phyloP scores from a whole-genome alignment of 2,797 vertebrate genomes.

The Cirrhinus mrigala region DNA sequence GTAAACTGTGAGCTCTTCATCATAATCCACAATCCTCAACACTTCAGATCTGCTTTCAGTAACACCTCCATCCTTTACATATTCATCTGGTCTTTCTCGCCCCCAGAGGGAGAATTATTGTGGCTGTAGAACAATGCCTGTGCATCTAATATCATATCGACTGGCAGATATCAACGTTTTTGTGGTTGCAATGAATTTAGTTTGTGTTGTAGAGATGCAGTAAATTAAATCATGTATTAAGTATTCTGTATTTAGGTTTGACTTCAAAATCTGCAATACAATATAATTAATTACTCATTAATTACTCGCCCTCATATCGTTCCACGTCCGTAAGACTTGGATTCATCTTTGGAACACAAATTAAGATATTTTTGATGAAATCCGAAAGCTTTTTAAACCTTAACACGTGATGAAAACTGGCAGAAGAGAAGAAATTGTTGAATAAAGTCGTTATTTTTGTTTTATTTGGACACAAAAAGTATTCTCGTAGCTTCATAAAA shows the following conservation, averaged over 20 bases:
- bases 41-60: conserved; percentile 72
- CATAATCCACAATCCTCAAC: conserved; percentile 76
- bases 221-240: neutral
- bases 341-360: too few relatives aligned
- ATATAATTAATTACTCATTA: neutral
- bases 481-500: too few relatives aligned
- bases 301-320: too few relatives aligned
- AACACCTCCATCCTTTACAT: conserved; percentile 78
- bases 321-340: too few relatives aligned
- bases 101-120: conserved; percentile 42
- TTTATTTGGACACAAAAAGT: too few relatives aligned
- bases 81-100: conserved; percentile 67
- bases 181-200: neutral
- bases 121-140: neutral
- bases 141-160: neutral
- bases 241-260: neutral
- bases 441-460: too few relatives aligned
- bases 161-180: neutral
- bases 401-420: too few relatives aligned
- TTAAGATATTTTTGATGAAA: too few relatives aligned
- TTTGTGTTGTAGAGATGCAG: neutral
- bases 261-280: neutral
- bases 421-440: too few relatives aligned
- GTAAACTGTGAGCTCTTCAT: conserved; percentile 66
- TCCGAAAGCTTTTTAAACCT: too few relatives aligned